Percentiles rank a stretch among this genome's conserved stretches.
These are phyloP conservation scores for Vombatus ursinus DNA, from an alignment of 2,113 vertebrate species.

Conservation along the genomic window DNA sequence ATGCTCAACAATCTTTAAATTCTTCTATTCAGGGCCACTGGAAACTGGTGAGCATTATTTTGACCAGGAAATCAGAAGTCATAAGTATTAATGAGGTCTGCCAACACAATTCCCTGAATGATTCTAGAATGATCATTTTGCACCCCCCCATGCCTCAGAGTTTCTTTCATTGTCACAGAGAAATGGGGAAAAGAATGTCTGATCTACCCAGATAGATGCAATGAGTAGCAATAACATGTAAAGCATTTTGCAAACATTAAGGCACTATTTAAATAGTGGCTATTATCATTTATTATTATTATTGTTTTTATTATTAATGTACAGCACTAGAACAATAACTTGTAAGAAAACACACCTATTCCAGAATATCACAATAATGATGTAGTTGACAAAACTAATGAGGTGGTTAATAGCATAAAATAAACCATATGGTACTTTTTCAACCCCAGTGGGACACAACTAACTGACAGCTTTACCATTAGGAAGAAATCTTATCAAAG, in stretches of 20 bases:
- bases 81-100: not conserved
- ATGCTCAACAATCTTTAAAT: not conserved
- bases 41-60: not conserved
- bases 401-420: not conserved
- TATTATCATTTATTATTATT: not conserved
- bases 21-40: not conserved
- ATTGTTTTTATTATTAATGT: not conserved
- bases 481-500: not conserved
- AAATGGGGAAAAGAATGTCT: not conserved
- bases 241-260: not conserved
- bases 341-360: not conserved
- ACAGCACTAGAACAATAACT: not conserved
- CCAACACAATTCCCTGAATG: not conserved
- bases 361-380: not conserved
- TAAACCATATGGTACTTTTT: not conserved
- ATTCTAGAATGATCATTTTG: conserved; percentile 6
- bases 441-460: not conserved
- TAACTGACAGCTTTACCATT: not conserved
- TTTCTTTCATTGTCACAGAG: conserved; percentile 9
- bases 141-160: not conserved
- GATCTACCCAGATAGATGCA: not conserved
- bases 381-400: not conserved
- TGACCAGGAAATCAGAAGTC: conserved; percentile 1
- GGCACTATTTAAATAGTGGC: not conserved
- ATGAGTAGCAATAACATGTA: not conserved